phyloP scores from a whole-genome alignment of 2,113 vertebrate genomes.

The Triplophysa siluroides region DNA sequence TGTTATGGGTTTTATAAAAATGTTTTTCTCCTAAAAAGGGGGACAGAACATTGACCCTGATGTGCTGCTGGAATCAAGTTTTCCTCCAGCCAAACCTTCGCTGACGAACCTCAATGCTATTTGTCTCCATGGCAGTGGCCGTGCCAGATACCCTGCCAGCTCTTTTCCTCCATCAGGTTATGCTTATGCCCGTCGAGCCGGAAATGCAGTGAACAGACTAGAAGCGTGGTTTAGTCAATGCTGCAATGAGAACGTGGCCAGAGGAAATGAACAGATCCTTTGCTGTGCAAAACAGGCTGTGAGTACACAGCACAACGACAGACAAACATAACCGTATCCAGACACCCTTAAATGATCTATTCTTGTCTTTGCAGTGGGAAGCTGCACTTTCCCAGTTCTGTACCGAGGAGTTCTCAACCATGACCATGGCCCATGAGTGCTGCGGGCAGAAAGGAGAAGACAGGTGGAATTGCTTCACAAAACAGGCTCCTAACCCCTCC shows the following conservation, averaged over 20 bases:
- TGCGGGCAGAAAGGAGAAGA: slow-evolving; percentile 43
- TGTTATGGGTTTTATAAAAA: not conserved
- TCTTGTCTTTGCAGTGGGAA: slow-evolving; percentile 63
- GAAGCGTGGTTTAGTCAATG: slow-evolving; percentile 70
- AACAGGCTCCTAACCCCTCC: slow-evolving; percentile 55
- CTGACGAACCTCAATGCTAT: slow-evolving; percentile 64
- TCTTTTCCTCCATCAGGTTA: slow-evolving; percentile 67
- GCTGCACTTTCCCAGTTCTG: slow-evolving; percentile 65
- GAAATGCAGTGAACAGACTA: slow-evolving; percentile 70
- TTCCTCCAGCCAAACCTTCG: slow-evolving; percentile 77
- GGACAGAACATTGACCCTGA: not conserved
- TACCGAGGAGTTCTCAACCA: slow-evolving; percentile 60
- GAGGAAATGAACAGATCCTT: slow-evolving; percentile 55
- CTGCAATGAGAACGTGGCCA: slow-evolving; percentile 44
- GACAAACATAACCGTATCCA: not conserved
- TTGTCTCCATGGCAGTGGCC: slow-evolving; percentile 63
- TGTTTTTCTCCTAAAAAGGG: not conserved
- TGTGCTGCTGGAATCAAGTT: slow-evolving; percentile 41
- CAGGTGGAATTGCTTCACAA: slow-evolving; percentile 64
- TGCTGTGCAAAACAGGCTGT: slow-evolving; percentile 74
- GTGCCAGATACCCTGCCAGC: slow-evolving; percentile 63
- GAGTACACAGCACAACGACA: slow-evolving; percentile 48
- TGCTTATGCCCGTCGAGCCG: slow-evolving; percentile 74
- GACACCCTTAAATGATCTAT: not conserved
- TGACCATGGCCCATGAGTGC: slow-evolving; percentile 59